These are phyloP conservation scores for Acestrorhynchus altus DNA, from an alignment of 2,797 vertebrate species.

Conservation along the genomic window DNA sequence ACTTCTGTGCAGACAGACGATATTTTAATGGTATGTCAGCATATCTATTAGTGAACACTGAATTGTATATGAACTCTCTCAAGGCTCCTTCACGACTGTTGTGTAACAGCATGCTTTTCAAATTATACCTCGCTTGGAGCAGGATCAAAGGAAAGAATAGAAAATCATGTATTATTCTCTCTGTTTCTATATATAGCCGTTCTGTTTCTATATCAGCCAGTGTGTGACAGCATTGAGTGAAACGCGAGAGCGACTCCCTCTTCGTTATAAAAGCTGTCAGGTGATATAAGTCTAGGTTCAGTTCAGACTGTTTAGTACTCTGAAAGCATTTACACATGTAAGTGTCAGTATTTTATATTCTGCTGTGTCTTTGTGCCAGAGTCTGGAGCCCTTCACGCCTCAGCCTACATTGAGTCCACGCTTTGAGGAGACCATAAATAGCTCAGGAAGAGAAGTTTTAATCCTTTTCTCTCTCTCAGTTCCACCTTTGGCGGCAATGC, in stretches of 20 bases:
- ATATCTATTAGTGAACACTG: not conserved
- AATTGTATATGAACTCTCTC: not conserved
- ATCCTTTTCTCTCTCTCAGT: not conserved
- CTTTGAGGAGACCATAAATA: slow-evolving; percentile 7
- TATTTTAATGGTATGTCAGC: not conserved
- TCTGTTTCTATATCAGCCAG: not conserved
- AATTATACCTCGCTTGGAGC: not conserved
- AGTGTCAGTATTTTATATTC: slow-evolving; percentile 11
- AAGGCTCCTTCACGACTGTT: not conserved
- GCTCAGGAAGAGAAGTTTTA: slow-evolving; percentile 5
- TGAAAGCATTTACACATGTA: slow-evolving; percentile 4
- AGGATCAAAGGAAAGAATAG: not conserved
- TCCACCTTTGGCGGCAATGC: not conserved
- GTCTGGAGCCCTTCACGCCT: slow-evolving; percentile 7
- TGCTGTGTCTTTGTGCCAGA: slow-evolving; percentile 9
- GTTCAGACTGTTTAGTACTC: not conserved
- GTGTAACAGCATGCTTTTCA: not conserved
- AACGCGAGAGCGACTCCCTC: not conserved
- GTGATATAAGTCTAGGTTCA: not conserved
- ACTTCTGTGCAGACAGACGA: too few species aligned
- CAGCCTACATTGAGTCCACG: slow-evolving; percentile 3
- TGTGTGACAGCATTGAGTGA: not conserved
- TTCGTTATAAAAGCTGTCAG: not conserved
- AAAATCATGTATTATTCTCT: slow-evolving; percentile 27
- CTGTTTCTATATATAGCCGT: not conserved